Percentiles rank a stretch among this genome's conserved stretches.
Conservation (phyloP, 1,140 invertebrate species). For the Bombus confusus region DNA sequence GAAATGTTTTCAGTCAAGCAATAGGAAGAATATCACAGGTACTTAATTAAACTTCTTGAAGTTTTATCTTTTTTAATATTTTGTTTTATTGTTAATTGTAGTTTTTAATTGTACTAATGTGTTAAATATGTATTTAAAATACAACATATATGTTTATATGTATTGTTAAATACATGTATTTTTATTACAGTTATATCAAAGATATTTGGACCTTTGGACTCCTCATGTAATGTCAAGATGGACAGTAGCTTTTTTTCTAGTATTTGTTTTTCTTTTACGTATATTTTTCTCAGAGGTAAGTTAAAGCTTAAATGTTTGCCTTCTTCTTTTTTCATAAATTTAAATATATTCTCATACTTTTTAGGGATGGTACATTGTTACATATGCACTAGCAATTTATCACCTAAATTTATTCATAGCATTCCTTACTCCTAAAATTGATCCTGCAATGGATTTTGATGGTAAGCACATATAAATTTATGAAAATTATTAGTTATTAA, state of each 20-base stretch:
- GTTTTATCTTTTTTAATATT: background rate
- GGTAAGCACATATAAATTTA: conserved; percentile 83
- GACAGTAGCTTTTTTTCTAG: conserved; percentile 72
- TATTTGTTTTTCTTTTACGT: conserved; percentile 78
- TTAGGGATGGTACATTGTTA: conserved; percentile 99
- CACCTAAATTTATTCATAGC: conserved; percentile 99
- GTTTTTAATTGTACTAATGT: background rate
- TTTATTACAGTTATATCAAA: conserved; percentile 78
- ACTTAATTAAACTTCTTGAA: conserved; percentile 35
- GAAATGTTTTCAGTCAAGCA: conserved; percentile 76
- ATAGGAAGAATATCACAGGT: conserved; percentile 80
- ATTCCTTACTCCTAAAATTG: conserved; percentile 99
- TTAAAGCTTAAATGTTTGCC: background rate
- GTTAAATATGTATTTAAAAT: background rate
- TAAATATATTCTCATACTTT: conserved; percentile 75
- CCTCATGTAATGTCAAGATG: conserved; percentile 79
- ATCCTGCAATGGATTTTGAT: conserved; percentile 97
- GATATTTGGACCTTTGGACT: conserved; percentile 79
- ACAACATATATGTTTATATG: too few species aligned
- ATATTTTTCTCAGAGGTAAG: conserved; percentile 76
- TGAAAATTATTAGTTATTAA: background rate
- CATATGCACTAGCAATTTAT: conserved; percentile 99
- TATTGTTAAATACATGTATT: background rate
- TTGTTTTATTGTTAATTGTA: background rate
- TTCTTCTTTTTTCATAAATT: background rate